These are phyloP conservation scores for Neodiprion fabricii DNA, from an alignment of 1,140 invertebrate species.

Conservation along the genomic window DNA sequence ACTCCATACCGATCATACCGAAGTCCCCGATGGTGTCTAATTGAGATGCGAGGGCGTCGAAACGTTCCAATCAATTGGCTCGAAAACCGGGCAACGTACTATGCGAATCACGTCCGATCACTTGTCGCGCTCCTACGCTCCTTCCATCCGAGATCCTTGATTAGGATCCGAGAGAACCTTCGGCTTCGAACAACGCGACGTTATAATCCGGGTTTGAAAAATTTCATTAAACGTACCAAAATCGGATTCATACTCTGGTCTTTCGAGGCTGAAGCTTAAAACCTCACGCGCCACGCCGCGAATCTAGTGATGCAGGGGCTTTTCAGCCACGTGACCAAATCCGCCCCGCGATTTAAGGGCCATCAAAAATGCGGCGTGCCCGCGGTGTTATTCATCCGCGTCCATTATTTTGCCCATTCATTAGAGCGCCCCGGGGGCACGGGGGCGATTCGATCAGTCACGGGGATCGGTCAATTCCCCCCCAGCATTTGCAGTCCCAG, in stretches of 20 bases:
- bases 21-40: not conserved
- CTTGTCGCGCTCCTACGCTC: not conserved
- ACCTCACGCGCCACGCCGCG: not conserved
- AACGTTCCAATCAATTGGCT: conserved; percentile 11
- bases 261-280: no score
- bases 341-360: conserved; percentile 39
- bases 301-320: not conserved
- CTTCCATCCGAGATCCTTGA: not conserved
- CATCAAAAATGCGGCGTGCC: conserved; percentile 26
- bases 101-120: conserved; percentile 14
- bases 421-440: conserved; percentile 34
- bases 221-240: no score
- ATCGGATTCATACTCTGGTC: not conserved
- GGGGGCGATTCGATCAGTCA: not conserved
- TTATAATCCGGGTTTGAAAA: no score
- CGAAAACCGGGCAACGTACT: not conserved
- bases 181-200: no score
- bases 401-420: conserved; percentile 30
- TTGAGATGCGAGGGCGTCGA: conserved; percentile 7
- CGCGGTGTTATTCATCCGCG: conserved; percentile 20
- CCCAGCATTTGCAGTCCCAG: not conserved
- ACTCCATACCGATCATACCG: no score
- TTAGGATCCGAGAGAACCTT: no score
- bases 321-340: conserved; percentile 33
- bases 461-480: not conserved